Base-by-base conservation (phyloP, 2,888 invertebrate species). In the Xestia c-nigrum region DNA sequence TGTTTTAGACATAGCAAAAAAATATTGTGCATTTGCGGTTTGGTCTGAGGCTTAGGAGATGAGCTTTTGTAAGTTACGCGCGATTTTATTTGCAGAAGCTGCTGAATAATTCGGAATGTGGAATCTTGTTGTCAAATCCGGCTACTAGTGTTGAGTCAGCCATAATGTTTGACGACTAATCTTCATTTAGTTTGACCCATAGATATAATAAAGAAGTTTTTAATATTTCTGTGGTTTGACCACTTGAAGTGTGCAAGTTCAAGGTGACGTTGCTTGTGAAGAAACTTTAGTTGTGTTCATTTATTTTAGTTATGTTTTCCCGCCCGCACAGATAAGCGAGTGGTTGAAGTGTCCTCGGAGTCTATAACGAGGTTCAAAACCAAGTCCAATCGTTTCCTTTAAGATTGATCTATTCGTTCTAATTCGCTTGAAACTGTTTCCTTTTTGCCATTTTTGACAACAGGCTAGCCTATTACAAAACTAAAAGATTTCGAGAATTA, bases 1-100 rank as follows among this genome's bases (percentile, higher is more conserved):
- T 88, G 88, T 89, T 89, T 87, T 83, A 80, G 83, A 80, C 64
- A 12, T 81, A 81, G 77, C 74, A 85, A 87, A 89, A 90, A 90
- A 90, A 87, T 71, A 74, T 75, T 83, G 19, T 59, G 55, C 52
- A 59, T 72, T 46, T 31, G 24, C 5, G 0, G 67, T 70, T 19
- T 70, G 80, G 78, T 57, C 21, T 16, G 16, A 78, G 71, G 61
- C 24, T 65, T 46, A 67, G 40, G 50, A 77, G 64, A 46, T 19
- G 1, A 19, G 64, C 40, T 46, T n/a, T 24, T 12, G 14, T 40
- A 12, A n/a, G 12, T n/a, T 40, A 14, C 7, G 19, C 1, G 38
- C 6, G 38, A 5, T 38, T 50, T 50, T 38, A 24, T 38, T 50
- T 14, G 57, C 59, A 16, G 16, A 59, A 40, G 12, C 3, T 64